These are phyloP conservation scores for Drosophila lowei DNA, from an alignment of 1,140 invertebrate species.

Conservation along the genomic window DNA sequence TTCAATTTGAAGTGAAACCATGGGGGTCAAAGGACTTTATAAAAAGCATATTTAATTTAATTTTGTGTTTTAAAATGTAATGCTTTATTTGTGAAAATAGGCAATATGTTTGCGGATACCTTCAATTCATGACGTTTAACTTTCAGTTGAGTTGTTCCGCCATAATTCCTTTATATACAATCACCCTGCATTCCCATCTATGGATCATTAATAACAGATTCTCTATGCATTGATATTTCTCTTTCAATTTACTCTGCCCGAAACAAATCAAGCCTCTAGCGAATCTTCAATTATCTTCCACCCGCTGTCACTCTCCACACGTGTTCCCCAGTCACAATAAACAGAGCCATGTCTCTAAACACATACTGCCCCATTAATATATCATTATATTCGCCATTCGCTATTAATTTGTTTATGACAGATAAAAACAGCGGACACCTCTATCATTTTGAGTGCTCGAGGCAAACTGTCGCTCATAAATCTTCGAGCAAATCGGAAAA, in stretches of 20 bases:
- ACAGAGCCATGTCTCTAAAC: conserved; percentile 9
- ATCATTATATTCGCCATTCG: conserved; percentile 25
- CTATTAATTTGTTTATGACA: conserved; percentile 65
- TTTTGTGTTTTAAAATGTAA: no score
- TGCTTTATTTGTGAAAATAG: no score
- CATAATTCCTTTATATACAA: no score
- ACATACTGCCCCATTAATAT: conserved; percentile 42
- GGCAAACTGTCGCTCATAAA: conserved; percentile 41
- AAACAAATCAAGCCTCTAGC: conserved; percentile 10
- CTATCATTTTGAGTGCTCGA: conserved; percentile 30
- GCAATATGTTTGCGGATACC: no score
- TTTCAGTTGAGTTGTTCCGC: no score
- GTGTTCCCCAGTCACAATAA: conserved; percentile 20
- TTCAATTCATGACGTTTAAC: no score
- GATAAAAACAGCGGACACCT: conserved; percentile 29
- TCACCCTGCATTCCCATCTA: no score
- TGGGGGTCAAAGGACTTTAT: no score
- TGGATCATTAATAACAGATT: no score
- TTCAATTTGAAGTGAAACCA: no score
- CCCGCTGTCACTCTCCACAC: conserved; percentile 14
- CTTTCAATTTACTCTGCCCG: not conserved
- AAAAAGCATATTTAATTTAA: no score
- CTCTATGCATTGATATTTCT: no score
- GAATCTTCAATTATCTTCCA: conserved; percentile 18
- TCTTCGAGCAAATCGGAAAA: conserved; percentile 12